Evolutionary conservation across 2,113 vertebrate genomes (phyloP).

Genomic region (Sinocyclocheilus maitianheensis): DNA sequence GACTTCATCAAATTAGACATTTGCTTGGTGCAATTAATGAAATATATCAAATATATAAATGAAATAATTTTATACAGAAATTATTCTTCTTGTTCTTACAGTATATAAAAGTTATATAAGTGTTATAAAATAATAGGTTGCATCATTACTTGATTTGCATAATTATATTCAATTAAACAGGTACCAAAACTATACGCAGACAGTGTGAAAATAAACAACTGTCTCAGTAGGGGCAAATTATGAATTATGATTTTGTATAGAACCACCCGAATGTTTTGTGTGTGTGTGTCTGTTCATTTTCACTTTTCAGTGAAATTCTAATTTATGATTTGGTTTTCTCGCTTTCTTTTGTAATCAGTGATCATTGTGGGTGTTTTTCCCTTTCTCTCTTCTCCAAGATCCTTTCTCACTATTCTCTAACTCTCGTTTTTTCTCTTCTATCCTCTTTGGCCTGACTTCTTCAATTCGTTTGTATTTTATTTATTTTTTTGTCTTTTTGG

Average conservation of each 20-base stretch:
- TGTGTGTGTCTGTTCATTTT: background rate
- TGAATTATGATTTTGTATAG: slow-evolving; percentile 66
- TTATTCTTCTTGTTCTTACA: background rate
- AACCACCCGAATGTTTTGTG: slow-evolving; percentile 47
- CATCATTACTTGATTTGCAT: background rate
- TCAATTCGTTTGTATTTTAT: slow-evolving; percentile 65
- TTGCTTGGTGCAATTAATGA: background rate
- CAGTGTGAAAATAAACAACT: background rate
- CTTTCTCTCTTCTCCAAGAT: slow-evolving; percentile 32
- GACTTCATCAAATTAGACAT: background rate
- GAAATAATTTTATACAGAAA: background rate
- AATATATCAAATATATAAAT: background rate
- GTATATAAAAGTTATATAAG: background rate
- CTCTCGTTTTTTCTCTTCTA: slow-evolving; percentile 44
- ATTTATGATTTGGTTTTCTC: slow-evolving; percentile 41
- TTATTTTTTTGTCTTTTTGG: slow-evolving; percentile 72
- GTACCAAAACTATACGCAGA: background rate
- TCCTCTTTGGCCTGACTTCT: slow-evolving; percentile 49
- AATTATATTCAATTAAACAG: background rate
- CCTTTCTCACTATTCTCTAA: slow-evolving; percentile 23
- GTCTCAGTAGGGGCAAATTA: background rate
- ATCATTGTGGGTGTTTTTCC: slow-evolving; percentile 41
- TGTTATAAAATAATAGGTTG: background rate
- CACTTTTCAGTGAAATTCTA: slow-evolving; percentile 18
- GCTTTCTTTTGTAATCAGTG: slow-evolving; percentile 38